Evolutionary conservation across 2,888 invertebrate genomes (phyloP).

Genomic region (Melipona bicolor): DNA sequence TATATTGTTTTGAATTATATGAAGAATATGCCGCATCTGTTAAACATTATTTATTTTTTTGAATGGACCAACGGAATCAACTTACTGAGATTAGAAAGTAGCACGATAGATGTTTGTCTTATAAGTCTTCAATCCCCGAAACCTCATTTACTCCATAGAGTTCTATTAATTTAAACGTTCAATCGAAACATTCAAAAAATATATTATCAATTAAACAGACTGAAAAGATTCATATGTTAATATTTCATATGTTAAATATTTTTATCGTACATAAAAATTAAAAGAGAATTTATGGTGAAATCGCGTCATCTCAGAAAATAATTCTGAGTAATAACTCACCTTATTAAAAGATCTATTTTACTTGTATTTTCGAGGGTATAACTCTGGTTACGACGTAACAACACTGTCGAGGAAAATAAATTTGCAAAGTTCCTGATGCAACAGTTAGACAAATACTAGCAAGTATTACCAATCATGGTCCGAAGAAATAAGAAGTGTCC

Average conservation of each 20-base stretch:
- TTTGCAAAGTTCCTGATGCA: constrained; percentile 42
- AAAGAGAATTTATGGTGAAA: constrained; percentile 9
- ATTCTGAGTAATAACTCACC: constrained; percentile 63
- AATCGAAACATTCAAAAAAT: not conserved
- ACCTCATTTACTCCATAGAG: constrained; percentile 49
- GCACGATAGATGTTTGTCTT: constrained; percentile 46
- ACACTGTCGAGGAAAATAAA: not conserved
- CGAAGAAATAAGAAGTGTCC: constrained; percentile 47
- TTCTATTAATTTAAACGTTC: constrained; percentile 8
- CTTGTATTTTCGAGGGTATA: constrained; percentile 9
- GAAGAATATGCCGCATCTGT: not conserved
- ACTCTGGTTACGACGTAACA: not conserved
- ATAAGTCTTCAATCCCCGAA: constrained; percentile 41
- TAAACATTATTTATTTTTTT: constrained; percentile 1
- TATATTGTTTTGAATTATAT: not conserved
- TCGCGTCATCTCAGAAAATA: constrained; percentile 61
- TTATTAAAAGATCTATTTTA: constrained; percentile 10
- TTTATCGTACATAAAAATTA: not conserved
- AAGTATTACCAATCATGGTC: constrained; percentile 76
- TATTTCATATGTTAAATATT: not conserved
- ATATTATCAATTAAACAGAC: not conserved
- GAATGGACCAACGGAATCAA: constrained; percentile 21
- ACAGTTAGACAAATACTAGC: constrained; percentile 66
- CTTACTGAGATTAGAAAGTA: constrained; percentile 49
- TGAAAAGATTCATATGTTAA: not conserved